Percentiles rank a stretch among this genome's conserved stretches.
Conservation (phyloP, 1,140 invertebrate species). For the Temnothorax curvispinosus region DNA sequence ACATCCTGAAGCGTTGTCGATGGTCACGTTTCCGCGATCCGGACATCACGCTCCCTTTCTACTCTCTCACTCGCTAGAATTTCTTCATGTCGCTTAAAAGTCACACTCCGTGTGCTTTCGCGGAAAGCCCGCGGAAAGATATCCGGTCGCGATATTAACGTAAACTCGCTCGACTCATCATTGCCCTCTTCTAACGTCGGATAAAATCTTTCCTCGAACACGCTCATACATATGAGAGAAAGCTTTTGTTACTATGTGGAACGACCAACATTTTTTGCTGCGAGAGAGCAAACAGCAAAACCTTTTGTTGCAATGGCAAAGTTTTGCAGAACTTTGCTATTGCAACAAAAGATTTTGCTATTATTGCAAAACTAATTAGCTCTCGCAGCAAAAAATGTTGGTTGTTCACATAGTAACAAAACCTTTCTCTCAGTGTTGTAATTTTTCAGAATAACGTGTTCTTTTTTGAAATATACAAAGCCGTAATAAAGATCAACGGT, state of each 20-base stretch:
- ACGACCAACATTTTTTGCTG: no score
- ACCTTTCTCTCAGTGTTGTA: no score
- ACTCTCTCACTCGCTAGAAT: constrained; percentile 61
- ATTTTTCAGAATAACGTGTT: background rate
- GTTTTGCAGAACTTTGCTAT: no score
- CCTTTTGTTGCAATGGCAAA: no score
- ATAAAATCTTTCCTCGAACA: background rate
- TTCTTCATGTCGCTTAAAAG: constrained; percentile 50
- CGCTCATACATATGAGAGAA: no score
- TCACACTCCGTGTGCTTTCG: background rate
- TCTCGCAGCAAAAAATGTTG: no score
- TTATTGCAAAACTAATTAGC: no score
- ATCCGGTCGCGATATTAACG: background rate
- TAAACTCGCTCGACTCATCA: background rate
- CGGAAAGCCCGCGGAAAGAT: constrained; percentile 6
- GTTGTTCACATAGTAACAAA: no score
- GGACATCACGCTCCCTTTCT: constrained; percentile 73
- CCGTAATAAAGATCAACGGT: background rate
- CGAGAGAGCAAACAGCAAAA: no score
- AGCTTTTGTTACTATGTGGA: no score
- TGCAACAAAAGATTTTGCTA: no score
- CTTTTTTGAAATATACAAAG: background rate
- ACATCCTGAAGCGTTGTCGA: constrained; percentile 74
- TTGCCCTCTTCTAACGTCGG: background rate
- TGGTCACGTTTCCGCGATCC: constrained; percentile 76